These are phyloP conservation scores for Coleophora deauratella DNA, from an alignment of 2,888 invertebrate genomes.

Conservation along the genomic window DNA sequence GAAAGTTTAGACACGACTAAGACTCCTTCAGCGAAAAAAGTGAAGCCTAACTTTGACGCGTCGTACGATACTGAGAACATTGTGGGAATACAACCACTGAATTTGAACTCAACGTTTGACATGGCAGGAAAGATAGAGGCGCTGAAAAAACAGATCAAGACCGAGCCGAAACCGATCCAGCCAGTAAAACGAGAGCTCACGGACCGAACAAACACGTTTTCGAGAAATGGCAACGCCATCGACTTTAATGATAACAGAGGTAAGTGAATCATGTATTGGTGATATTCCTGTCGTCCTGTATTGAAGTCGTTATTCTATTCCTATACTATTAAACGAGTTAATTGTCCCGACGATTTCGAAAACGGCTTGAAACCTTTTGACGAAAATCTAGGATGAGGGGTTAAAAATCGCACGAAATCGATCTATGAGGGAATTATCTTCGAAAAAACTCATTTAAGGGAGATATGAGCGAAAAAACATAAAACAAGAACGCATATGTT, in stretches of 20 bases:
- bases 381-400: too few relatives aligned
- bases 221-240: slow-evolving; percentile 24
- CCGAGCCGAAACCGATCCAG: slow-evolving; percentile 22
- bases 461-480: too few relatives aligned
- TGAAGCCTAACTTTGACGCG: slow-evolving; percentile 36
- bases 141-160: slow-evolving; percentile 29
- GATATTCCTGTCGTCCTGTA: too few relatives aligned
- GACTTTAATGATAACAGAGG: slow-evolving; percentile 44
- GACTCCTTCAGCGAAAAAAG: slow-evolving; percentile 51
- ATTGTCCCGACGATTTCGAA: too few relatives aligned
- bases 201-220: slow-evolving; percentile 52
- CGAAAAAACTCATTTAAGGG: too few relatives aligned
- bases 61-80: slow-evolving; percentile 37
- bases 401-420: too few relatives aligned
- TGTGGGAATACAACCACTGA: slow-evolving; percentile 37
- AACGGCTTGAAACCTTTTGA: too few relatives aligned
- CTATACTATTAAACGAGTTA: too few relatives aligned
- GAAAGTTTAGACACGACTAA: slow-evolving; percentile 45
- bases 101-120: slow-evolving; percentile 64
- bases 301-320: too few relatives aligned
- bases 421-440: too few relatives aligned
- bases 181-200: slow-evolving; percentile 39
- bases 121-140: slow-evolving; percentile 46
- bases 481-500: too few relatives aligned
- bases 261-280: slow-evolving; percentile 20